Base-by-base conservation (phyloP, 2,113 vertebrate species). In the Perca flavescens region DNA sequence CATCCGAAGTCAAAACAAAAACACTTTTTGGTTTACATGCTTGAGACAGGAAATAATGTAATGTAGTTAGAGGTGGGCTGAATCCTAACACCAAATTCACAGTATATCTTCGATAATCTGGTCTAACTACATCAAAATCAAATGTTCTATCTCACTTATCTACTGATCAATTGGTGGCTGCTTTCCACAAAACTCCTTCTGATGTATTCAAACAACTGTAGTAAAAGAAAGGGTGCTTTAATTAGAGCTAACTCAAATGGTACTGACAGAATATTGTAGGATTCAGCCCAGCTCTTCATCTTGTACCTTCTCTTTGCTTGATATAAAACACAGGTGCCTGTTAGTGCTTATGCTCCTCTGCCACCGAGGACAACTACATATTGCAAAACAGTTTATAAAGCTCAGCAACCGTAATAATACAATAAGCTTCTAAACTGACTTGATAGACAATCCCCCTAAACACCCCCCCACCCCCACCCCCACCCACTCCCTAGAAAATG, bases 251-350 rank as follows among this genome's bases (percentile, higher is more conserved):
- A 76, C 46, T 57, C 25, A 62, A 71, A 71, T 12, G 9, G 17
- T 6, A 46, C 16, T 58, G 3, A 68, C 22, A 63, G 4, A 61
- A 50, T 73, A 73, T 28, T 62, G 25, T 76, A 64, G 84, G 81
- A 78, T 85, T 85, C 79, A 89, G 77, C 79, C 74, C 79, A 79
- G 86, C 77, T 82, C 79, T 49, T 83, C 73, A 85, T 82, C 58
- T 60, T 78, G 9, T 67, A 70, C 25, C 54, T 69, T 84, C 67
- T 92, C 68, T 90, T 89, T 89, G 94, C 94, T 95, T 93, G 85
- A 92, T 82, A 87, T 89, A 47, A 94, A 94, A 93, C 92, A 91
- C 88, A 86, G 73, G 92, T 95, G 94, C 94, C 93, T 95, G 94
- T 88, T 90, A 89, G 74, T 64, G 89, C 91, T 91, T 58, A 28